A percentile compares a stretch with the other conserved stretches of the same genome.
phyloP scores from a whole-genome alignment of 2,888 invertebrate genomes.

The Polydesmus complanatus region DNA sequence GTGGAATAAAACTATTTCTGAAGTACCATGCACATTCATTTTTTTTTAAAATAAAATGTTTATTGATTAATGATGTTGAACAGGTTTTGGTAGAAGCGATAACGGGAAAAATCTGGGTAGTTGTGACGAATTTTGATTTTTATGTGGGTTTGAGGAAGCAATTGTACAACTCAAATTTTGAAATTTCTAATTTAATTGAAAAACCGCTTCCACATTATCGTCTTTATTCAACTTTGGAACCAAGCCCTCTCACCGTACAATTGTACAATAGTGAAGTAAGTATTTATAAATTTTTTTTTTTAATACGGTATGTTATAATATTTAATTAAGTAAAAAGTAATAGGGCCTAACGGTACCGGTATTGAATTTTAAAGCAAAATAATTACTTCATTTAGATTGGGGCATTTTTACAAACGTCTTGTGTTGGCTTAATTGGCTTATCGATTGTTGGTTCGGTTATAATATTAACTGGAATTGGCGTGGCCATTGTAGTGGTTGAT shows the following conservation, averaged over 20 bases:
- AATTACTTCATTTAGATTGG: background rate
- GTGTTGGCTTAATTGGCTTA: conserved; percentile 6
- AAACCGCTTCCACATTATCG: background rate
- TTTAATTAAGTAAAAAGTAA: no score
- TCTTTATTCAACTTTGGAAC: background rate
- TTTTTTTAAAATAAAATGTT: background rate
- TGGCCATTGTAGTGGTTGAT: background rate
- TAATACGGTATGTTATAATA: no score
- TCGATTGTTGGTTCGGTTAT: conserved; percentile 6
- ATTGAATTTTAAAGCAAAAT: no score
- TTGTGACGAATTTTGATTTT: background rate
- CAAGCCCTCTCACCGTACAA: background rate
- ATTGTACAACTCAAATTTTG: background rate
- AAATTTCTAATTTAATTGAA: background rate
- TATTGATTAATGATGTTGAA: no score
- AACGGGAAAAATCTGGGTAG: background rate
- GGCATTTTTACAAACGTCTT: conserved; percentile 4
- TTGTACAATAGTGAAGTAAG: background rate
- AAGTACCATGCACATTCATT: background rate
- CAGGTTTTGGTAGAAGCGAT: background rate
- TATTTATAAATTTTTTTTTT: no score
- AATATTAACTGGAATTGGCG: conserved; percentile 1
- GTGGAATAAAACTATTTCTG: background rate
- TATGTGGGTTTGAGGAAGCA: background rate
- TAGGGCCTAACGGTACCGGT: no score